Evolutionary conservation across 2,888 invertebrate species (phyloP), one percentile per base, ranked within the genome.

Genomic region (Venustoraphidia nigricollis): DNA sequence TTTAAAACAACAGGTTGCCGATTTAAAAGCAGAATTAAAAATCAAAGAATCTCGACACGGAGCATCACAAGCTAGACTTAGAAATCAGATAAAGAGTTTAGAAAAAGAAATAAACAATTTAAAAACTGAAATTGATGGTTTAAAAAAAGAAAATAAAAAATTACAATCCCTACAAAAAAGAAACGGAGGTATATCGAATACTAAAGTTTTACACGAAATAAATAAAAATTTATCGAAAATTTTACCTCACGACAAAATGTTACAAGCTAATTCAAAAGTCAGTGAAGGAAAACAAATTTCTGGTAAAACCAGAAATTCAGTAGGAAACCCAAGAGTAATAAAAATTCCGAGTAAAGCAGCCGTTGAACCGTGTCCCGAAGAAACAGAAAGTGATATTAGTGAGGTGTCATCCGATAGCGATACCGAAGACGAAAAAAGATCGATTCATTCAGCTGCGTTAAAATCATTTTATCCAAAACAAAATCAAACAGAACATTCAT

Each of bases 171-270:
- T 72, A 49, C 77, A 79, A 61, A 67, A 75, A 53, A 70, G 74
- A 45, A 66, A 75, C 9, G 62, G 69, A 51, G 64, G 76, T 50
- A 65, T 78, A 40, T 70, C 76, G n/a, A 85, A 83, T 53, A 76
- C 81, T 36, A 83, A 80, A 68, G 79, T 84, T 63, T 69, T 87
- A 52, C 79, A 83, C 57, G 79, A 83, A 64, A 85, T 88, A 36
- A 87, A 83, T 60, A 79, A 78, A 51, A 75, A 75, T 53, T 62
- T 79, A 41, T 68, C 68, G 0, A 69, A 72, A 53, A 55, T 75
- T 40, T 62, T 62, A 6, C 54, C 55, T 34, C 44, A 50, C 36
- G 47, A 45, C 36, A 37, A 38, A 17, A 45, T 27, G 27, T 27
- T 27, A 27, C 27, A 27, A 6, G 27, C 27, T 27, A 27, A 27